phyloP scores from a whole-genome alignment of 2,888 invertebrate species.

The Epinotia brunnichana region DNA sequence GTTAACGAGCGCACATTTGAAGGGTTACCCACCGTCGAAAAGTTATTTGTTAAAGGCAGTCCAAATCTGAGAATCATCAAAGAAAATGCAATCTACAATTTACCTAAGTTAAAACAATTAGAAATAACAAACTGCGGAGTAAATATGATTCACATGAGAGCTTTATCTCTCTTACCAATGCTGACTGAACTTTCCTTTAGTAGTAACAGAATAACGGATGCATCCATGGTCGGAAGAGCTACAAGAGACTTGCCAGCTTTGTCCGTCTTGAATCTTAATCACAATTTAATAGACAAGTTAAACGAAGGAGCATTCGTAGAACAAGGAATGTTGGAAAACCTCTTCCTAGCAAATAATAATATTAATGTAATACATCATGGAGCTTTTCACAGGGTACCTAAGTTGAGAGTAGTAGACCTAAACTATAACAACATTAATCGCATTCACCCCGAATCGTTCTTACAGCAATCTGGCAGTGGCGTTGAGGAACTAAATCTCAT shows the following conservation, averaged over 20 bases:
- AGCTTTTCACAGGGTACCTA: constrained; percentile 91
- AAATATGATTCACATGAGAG: constrained; percentile 90
- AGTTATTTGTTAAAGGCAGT: constrained; percentile 89
- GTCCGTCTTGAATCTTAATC: constrained; percentile 87
- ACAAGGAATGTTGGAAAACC: constrained; percentile 86
- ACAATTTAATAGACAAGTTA: constrained; percentile 88
- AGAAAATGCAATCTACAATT: constrained; percentile 87
- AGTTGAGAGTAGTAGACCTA: constrained; percentile 88
- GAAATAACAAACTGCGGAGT: constrained; percentile 91
- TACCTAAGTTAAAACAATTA: constrained; percentile 87
- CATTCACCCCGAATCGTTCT: constrained; percentile 92
- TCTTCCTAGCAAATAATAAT: constrained; percentile 88
- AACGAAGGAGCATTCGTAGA: constrained; percentile 92
- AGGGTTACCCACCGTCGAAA: constrained; percentile 88
- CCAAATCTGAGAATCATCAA: constrained; percentile 87
- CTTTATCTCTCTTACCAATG: constrained; percentile 88
- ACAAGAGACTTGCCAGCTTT: constrained; percentile 89
- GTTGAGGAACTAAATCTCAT: constrained; percentile 91
- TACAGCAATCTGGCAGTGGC: constrained; percentile 88
- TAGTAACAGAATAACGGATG: constrained; percentile 89
- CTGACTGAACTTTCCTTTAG: constrained; percentile 87
- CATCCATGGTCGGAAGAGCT: constrained; percentile 91
- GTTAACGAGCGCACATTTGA: constrained; percentile 88
- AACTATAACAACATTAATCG: constrained; percentile 90
- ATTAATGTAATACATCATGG: constrained; percentile 91